Evolutionary conservation across 2,888 invertebrate species (phyloP).

Genomic region (Ectropis crepuscularia): DNA sequence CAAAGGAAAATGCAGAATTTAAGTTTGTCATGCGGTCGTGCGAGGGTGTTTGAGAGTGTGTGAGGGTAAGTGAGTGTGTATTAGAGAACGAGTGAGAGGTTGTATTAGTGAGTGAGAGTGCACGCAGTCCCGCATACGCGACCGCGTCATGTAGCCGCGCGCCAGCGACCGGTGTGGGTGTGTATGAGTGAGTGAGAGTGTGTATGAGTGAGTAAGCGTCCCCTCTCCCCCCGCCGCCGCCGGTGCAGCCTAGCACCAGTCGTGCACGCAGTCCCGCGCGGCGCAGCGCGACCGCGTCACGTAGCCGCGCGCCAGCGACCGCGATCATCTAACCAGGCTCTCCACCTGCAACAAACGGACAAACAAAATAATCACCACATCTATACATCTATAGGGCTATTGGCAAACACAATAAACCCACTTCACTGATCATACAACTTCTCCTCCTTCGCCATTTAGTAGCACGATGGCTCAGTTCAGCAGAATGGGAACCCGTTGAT

Average conservation of each 20-base stretch:
- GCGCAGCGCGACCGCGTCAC: conserved; percentile 57
- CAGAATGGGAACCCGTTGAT: too few species aligned
- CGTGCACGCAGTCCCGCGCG: conserved; percentile 56
- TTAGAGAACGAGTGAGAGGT: too few species aligned
- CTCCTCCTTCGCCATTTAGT: too few species aligned
- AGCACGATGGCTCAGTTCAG: too few species aligned
- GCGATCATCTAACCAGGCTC: conserved; percentile 61
- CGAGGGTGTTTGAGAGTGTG: too few species aligned
- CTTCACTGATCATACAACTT: too few species aligned
- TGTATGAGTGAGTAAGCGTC: neutral
- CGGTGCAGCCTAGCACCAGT: conserved; percentile 47
- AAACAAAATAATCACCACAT: neutral
- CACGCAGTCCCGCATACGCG: conserved; percentile 56
- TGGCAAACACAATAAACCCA: too few species aligned
- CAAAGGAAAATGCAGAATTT: too few species aligned
- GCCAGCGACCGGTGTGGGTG: conserved; percentile 38
- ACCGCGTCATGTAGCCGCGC: conserved; percentile 57
- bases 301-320: conserved; percentile 52
- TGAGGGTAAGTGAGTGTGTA: too few species aligned
- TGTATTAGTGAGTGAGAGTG: conserved; percentile 30
- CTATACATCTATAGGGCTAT: neutral
- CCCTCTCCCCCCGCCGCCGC: neutral
- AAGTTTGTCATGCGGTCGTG: too few species aligned
- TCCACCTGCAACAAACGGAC: conserved; percentile 22
- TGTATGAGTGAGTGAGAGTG: neutral